These are phyloP conservation scores for Hyles vespertilio DNA, from an alignment of 1,140 invertebrate species.

Conservation along the genomic window DNA sequence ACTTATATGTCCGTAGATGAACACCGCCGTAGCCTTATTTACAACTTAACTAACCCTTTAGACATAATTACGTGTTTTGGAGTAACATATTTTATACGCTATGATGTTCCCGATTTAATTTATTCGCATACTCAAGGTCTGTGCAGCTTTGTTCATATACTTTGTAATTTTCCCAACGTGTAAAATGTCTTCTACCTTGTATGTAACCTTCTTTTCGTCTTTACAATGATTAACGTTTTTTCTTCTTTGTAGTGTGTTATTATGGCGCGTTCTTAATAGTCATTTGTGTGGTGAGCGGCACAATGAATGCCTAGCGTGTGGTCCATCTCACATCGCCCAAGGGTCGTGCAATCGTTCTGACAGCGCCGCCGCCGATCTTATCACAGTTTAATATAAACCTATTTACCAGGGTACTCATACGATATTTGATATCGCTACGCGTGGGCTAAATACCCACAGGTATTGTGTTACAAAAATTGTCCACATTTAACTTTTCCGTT, in stretches of 20 bases:
- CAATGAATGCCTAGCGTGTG: slow-evolving; percentile 42
- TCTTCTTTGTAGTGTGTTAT: neutral
- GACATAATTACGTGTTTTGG: too few relatives aligned
- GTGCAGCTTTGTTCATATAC: too few relatives aligned
- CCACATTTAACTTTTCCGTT: neutral
- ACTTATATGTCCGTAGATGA: neutral
- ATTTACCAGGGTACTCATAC: slow-evolving; percentile 34
- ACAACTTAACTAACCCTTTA: too few relatives aligned
- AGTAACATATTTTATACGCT: too few relatives aligned
- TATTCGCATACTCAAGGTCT: too few relatives aligned
- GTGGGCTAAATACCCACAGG: slow-evolving; percentile 20
- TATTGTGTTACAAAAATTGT: slow-evolving; percentile 8
- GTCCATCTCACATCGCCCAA: slow-evolving; percentile 31
- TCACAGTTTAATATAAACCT: slow-evolving; percentile 48
- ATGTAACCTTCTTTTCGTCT: too few relatives aligned
- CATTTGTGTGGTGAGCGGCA: slow-evolving; percentile 3
- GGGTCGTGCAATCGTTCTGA: slow-evolving; percentile 46
- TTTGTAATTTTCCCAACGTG: too few relatives aligned
- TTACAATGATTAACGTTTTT: too few relatives aligned
- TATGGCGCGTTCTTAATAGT: slow-evolving; percentile 5
- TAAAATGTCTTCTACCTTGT: too few relatives aligned
- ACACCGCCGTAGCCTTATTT: too few relatives aligned
- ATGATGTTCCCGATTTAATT: too few relatives aligned
- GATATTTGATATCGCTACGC: slow-evolving; percentile 29
- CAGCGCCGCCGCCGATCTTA: slow-evolving; percentile 48